phyloP scores from a whole-genome alignment of 2,888 invertebrate genomes.

The Acanthosepion lycidas region DNA sequence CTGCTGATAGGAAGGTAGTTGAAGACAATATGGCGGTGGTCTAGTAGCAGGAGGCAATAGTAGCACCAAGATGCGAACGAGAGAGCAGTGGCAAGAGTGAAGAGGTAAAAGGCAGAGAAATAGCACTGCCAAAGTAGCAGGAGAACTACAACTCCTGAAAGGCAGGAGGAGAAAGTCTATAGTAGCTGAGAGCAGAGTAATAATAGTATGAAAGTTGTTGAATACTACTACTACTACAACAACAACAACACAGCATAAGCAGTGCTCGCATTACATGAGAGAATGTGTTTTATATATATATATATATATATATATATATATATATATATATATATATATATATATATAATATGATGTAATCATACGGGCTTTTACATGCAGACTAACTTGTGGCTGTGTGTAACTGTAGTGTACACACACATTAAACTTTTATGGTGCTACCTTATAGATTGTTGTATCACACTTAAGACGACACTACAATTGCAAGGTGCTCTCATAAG shows the following conservation, averaged over 20 bases:
- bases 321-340: conserved; percentile 33
- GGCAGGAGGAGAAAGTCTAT: not conserved
- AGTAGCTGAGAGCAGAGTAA: not conserved
- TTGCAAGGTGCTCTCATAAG: no score
- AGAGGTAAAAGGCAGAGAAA: not conserved
- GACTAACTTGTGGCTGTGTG: not conserved
- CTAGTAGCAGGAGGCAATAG: not conserved
- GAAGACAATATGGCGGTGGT: not conserved
- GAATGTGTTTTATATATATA: not conserved
- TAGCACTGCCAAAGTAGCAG: not conserved
- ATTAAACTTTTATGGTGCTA: no score
- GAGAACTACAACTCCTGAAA: not conserved
- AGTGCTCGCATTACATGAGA: not conserved
- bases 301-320: conserved; percentile 39
- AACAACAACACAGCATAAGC: not conserved
- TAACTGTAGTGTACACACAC: no score
- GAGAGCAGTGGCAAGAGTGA: not conserved
- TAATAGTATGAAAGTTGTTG: not conserved
- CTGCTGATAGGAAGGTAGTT: not conserved
- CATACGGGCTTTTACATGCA: not conserved
- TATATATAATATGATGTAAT: conserved; percentile 16
- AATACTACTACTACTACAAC: not conserved
- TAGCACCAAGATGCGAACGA: not conserved
- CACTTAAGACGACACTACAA: no score
- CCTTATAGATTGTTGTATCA: no score